phyloP scores from a whole-genome alignment of 2,888 invertebrate species.

The Cremastinae sp. region DNA sequence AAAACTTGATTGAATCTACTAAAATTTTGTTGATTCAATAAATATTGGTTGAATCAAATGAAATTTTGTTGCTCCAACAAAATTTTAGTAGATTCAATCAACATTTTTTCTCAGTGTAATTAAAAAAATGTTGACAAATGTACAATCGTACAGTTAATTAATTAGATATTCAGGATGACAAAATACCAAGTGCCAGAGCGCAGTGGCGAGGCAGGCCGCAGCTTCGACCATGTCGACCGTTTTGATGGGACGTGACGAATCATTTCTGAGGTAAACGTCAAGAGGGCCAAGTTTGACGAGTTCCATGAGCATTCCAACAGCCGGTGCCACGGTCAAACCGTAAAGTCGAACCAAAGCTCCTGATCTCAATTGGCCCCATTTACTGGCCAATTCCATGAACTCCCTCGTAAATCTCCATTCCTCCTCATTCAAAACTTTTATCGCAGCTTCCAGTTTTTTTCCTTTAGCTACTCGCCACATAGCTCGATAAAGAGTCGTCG shows the following conservation, averaged over 20 bases:
- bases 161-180: conserved; percentile 57
- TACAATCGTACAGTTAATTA: no score
- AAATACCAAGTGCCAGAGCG: conserved; percentile 92
- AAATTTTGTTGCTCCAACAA: no score
- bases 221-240: conserved; percentile 91
- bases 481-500: conserved; percentile 83
- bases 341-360: conserved; percentile 88
- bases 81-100: no score
- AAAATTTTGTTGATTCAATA: no score
- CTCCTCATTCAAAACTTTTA: conserved; percentile 89
- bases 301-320: conserved; percentile 91
- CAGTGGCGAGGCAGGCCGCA: conserved; percentile 90
- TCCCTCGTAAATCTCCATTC: conserved; percentile 83
- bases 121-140: no score
- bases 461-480: conserved; percentile 89
- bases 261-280: conserved; percentile 85
- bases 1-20: no score
- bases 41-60: no score
- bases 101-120: no score
- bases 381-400: conserved; percentile 88
- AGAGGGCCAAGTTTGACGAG: conserved; percentile 90
- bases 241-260: conserved; percentile 81
- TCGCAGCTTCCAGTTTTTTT: conserved; percentile 89
- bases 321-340: conserved; percentile 89
- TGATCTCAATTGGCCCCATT: conserved; percentile 90